Evolutionary conservation across 2,797 vertebrate species (phyloP), one percentile per base, ranked within the genome.

Genomic region (Galaxias olidus): DNA sequence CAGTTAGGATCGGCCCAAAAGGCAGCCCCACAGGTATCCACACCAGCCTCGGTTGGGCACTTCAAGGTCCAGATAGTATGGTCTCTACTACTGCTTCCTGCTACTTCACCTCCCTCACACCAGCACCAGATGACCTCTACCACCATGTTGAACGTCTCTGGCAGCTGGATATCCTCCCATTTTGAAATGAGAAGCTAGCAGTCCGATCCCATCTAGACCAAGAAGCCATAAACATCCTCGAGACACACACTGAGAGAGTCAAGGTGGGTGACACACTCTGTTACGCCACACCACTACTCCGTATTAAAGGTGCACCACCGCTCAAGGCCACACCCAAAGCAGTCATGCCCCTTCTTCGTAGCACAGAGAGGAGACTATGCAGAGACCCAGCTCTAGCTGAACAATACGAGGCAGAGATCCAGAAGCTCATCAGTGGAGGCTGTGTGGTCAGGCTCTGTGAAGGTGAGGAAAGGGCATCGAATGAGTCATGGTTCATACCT

Each of bases 281-380:
- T 0, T 74, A 74, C 9, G 45, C 65, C 11, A 77, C 59, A 8
- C 68, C 62, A 0, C 30, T 74, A 8, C 44, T 69, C 15, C 60
- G 72, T 19, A 62, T 61, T 4, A 44, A 45, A 17, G 53, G 63
- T n/a, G 44, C 60, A 11, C 62, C 65, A 7, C 14, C 4, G 0
- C 53, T 71, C 2, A 48, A 52, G 40, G 59, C 58, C 4, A 8
- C 44, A 10, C 12, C 53, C 4, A 65, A 66, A 9, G 66, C 66
- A 1, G 57, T 71, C 1, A 0, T 76, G 18, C 8, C 59, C 50
- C 65, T 61, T 47, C 48, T 72, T 17, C n/a, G 54, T 8, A 59
- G 74, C 1, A 76, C 61, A 12, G 70, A 73, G 10, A 72, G 1
- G 19, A 6, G 48, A 7, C 18, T 66, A 12, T 49, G 42, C 14